phyloP scores from a whole-genome alignment of 2,113 vertebrate species.

The Crotalus horridus region DNA sequence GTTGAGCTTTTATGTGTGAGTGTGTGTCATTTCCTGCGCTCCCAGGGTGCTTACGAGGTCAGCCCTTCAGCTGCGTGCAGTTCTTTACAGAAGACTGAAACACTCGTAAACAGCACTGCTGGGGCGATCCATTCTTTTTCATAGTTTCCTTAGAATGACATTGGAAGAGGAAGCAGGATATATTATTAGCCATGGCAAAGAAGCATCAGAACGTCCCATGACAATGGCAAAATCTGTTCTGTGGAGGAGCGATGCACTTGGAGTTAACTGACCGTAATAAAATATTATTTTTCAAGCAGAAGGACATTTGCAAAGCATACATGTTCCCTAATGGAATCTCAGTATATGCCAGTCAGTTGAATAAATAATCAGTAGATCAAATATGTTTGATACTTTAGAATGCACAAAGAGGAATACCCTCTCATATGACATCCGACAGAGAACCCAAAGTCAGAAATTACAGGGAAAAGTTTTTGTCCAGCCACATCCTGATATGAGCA shows the following conservation, averaged over 20 bases:
- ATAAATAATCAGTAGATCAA: neutral
- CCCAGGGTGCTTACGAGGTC: slow-evolving; percentile 35
- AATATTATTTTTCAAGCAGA: neutral
- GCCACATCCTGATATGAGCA: neutral
- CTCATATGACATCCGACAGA: neutral
- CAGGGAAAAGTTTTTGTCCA: neutral
- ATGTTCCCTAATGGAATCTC: neutral
- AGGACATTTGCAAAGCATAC: neutral
- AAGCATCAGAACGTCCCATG: neutral
- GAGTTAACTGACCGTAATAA: neutral
- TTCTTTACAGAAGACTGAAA: slow-evolving; percentile 33
- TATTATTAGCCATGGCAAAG: slow-evolving; percentile 2
- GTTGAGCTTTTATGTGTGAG: slow-evolving; percentile 47
- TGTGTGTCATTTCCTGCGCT: slow-evolving; percentile 62
- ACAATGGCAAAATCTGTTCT: neutral
- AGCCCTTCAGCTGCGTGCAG: slow-evolving; percentile 46
- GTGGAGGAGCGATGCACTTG: neutral
- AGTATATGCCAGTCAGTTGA: neutral
- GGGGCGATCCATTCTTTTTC: slow-evolving; percentile 15
- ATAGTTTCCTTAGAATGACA: neutral
- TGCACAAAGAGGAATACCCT: neutral
- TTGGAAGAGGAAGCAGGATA: neutral
- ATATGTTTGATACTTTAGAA: neutral
- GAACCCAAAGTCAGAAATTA: neutral
- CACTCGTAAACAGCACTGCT: slow-evolving; percentile 38